phyloP scores from a whole-genome alignment of 2,113 vertebrate genomes.

The Columba livia region DNA sequence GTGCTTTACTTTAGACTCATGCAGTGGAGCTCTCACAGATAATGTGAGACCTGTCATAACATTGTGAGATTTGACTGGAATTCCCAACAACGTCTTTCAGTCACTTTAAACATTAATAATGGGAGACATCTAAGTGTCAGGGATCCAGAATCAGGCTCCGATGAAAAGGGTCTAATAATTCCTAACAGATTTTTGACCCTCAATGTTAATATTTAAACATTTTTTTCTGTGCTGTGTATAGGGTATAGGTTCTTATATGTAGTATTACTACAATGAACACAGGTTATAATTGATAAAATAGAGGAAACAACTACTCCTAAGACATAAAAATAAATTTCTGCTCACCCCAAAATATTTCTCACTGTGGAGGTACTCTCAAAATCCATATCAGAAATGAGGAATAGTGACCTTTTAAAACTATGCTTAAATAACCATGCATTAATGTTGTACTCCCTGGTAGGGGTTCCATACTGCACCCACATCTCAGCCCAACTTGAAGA shows the following conservation, averaged over 20 bases:
- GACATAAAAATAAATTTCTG: background rate
- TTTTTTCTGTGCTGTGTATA: background rate
- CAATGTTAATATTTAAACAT: background rate
- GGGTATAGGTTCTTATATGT: background rate
- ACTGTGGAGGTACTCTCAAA: background rate
- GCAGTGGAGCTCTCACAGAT: background rate
- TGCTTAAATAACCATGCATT: background rate
- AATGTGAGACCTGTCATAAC: background rate
- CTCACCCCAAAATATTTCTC: background rate
- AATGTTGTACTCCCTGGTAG: background rate
- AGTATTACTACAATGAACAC: background rate
- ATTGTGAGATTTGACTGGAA: background rate
- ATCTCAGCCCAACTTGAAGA: fast-evolving
- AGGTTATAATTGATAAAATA: background rate
- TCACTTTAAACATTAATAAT: background rate
- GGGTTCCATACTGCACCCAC: background rate
- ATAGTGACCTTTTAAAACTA: background rate
- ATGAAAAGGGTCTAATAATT: background rate
- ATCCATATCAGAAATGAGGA: background rate
- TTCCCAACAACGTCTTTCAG: background rate
- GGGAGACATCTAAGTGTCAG: background rate
- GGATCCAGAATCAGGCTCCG: background rate
- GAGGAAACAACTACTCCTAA: background rate
- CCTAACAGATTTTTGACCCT: background rate
- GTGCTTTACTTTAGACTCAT: background rate